Percentiles rank a stretch among this genome's conserved stretches.
phyloP scores from a whole-genome alignment of 2,888 invertebrate genomes.

The Drosophila affinis region DNA sequence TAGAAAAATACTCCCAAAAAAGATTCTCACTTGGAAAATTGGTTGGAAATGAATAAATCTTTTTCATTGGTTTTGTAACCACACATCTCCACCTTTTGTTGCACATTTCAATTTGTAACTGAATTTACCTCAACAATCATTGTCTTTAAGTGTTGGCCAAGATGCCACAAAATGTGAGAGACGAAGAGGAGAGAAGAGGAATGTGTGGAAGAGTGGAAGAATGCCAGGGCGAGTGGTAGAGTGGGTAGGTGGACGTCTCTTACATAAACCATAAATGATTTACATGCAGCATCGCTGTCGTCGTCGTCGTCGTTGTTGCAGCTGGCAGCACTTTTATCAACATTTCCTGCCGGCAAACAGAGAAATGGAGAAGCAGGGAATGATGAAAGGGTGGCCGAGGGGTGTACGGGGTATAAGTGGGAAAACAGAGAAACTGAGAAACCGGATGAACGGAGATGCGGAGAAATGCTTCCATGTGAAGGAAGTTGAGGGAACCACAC shows the following conservation, averaged over 20 bases:
- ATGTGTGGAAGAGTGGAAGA: neutral
- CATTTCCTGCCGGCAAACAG: slow-evolving; percentile 58
- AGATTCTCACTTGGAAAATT: too few relatives aligned
- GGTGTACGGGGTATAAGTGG: neutral
- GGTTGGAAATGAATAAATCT: too few relatives aligned
- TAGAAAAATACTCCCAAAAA: too few relatives aligned
- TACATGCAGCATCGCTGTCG: slow-evolving; percentile 56
- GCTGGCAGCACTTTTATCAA: slow-evolving; percentile 66
- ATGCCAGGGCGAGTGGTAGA: neutral
- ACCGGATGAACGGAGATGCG: slow-evolving; percentile 3
- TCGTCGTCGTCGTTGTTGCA: slow-evolving; percentile 41
- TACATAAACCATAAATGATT: slow-evolving; percentile 58
- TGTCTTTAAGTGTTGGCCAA: neutral
- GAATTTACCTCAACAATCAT: neutral
- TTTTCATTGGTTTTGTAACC: neutral
- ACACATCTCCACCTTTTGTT: neutral
- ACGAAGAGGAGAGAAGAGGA: neutral
- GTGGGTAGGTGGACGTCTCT: neutral
- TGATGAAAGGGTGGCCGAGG: neutral
- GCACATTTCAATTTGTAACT: neutral
- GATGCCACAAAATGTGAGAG: neutral
- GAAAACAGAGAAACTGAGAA: slow-evolving; percentile 15
- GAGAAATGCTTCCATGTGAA: slow-evolving; percentile 42
- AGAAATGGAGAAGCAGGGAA: slow-evolving; percentile 11
- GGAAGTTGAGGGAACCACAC: slow-evolving; percentile 62